Evolutionary conservation across 2,888 invertebrate genomes (phyloP), one percentile per base, ranked within the genome.

Genomic region (Perithous albicinctus): DNA sequence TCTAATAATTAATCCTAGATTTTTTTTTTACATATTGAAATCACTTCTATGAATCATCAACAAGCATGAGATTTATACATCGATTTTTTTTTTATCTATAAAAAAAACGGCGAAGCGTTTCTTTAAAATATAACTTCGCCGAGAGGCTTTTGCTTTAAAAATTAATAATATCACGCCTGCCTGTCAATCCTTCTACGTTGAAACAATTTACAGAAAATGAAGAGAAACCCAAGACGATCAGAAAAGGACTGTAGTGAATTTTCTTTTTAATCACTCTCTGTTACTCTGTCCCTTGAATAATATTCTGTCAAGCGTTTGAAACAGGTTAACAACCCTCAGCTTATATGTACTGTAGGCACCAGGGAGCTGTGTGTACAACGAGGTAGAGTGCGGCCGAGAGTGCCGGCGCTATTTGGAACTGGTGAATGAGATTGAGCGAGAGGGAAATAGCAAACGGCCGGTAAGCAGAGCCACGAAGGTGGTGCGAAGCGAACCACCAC

Each of bases 401-500:
- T 64, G 23, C 61, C 46, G 54, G 20, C 26, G 48, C n/a, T 23
- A n/a, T 41, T 43, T 35, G 38, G 35, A 59, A 43, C 8, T 43
- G 35, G 51, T 35, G 32, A 54, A 41, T 54, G 59, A 51, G 59
- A 67, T 59, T 73, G 81, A 59, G 56, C 64, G 82, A 23, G 63
- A 77, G 61, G 32, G 29, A 18, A 18, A 66, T 66, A 74, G 61
- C 20, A 59, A 64, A 32, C 12, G 74, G 61, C 15, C 29, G 74
- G 73, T 51, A 61, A 56, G 69, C 69, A 54, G 61, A 69, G 64
- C 72, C 69, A 74, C 77, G 83, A 66, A 73, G 78, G 84, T 85
- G 85, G 78, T 80, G 85, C 85, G 66, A 82, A 69, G 67, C 41
- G 48, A 74, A 74, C 73, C 77, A 84, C 81, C 84, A 82, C 70